Conservation (phyloP, 2,113 vertebrate genomes). For the Syngnathus scovelli region DNA sequence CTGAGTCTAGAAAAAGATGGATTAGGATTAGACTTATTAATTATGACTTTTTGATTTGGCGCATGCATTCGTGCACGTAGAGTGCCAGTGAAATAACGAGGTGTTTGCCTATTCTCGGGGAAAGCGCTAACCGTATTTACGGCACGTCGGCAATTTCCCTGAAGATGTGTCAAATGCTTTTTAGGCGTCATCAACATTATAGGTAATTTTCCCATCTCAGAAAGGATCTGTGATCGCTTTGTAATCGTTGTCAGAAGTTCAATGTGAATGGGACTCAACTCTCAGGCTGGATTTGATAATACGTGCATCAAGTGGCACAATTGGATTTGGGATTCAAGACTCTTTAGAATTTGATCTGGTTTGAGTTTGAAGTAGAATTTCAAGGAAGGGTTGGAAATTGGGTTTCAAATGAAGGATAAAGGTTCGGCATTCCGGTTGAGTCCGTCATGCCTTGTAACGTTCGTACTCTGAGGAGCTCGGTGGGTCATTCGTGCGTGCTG, state of each 20-base stretch:
- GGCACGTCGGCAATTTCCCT: constrained; percentile 35
- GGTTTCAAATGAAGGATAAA: not conserved
- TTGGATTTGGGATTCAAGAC: not conserved
- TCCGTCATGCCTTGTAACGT: constrained; percentile 29
- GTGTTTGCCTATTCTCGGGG: constrained; percentile 9
- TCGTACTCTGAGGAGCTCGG: constrained; percentile 20
- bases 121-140: constrained; percentile 30
- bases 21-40: constrained; percentile 59
- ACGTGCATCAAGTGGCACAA: not conserved
- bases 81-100: constrained; percentile 57
- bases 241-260: constrained; percentile 58
- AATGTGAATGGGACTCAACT: constrained; percentile 6
- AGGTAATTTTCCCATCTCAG: constrained; percentile 56
- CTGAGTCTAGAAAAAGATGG: constrained; percentile 34
- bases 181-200: constrained; percentile 35
- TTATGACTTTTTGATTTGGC: constrained; percentile 25
- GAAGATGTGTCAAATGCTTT: constrained; percentile 47
- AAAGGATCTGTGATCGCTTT: constrained; percentile 34
- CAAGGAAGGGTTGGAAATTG: not conserved
- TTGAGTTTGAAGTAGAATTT: not conserved
- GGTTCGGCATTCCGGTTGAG: constrained; percentile 36
- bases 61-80: constrained; percentile 57
- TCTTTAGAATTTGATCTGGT: not conserved
- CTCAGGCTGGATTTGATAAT: not conserved
- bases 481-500: constrained; percentile 7